Evolutionary conservation across 2,797 vertebrate species (phyloP), one percentile per base, ranked within the genome.

Genomic region (Sebastes flavidus): DNA sequence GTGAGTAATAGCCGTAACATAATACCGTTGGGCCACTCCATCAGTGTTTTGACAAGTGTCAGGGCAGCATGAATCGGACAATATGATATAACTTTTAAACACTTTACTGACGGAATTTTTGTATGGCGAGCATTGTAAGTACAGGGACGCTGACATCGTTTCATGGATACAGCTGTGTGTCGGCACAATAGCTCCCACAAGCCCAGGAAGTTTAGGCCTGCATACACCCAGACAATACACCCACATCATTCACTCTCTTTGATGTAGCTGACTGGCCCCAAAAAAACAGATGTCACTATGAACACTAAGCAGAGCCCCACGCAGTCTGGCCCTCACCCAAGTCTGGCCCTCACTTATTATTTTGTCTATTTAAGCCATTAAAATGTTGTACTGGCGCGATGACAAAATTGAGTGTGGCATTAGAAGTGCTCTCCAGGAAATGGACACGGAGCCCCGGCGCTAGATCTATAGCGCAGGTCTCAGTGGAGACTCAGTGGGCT

Each of bases 371-470:
- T 58, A 65, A 83, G 61, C 74, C 82, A 85, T 92, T 89, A 90
- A 91, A 87, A 85, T 72, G 63, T 90, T 91, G 70, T 42, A 72
- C 66, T 85, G 56, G 72, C 81, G 62, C 30, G 6, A 78, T 82
- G 78, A 87, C 80, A 81, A 72, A 91, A 91, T 88, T 25, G 34
- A 92, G 71, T 75, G 71, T 92, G 92, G 83, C 89, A 83, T 88
- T 89, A 86, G 85, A 92, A 87, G 88, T 36, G 81, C 87, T 90
- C 81, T 85, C 80, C 82, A 91, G 89, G 93, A 93, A 94, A 92
- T 86, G 58, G 60, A 90, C 81, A 72, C 52, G 42, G 75, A 84
- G 66, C 29, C 61, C 59, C 36, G 42, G 34, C 1, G 32, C 62
- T 75, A 59, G 65, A 88, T 74, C 80, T 90, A 55, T 75, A 38